phyloP scores from a whole-genome alignment of 37 sponge, comb jelly and placozoan genomes.

The Oscarella lobularis region DNA sequence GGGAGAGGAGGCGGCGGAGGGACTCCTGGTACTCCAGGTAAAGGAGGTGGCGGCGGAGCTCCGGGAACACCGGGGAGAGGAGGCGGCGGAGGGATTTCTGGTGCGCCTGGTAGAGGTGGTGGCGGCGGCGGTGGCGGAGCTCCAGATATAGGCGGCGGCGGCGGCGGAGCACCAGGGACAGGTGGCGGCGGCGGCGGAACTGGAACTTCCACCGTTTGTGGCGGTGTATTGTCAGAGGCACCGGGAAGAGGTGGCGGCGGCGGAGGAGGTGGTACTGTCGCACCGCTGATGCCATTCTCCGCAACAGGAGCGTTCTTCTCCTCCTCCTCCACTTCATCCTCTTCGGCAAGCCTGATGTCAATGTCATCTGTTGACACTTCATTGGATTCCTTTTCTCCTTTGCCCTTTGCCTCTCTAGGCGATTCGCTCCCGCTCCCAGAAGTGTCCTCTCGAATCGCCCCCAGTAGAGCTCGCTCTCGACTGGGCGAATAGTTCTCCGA shows the following conservation, averaged over 20 bases:
- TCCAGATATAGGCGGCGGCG: not conserved
- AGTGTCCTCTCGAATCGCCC: too few species aligned
- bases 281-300: too few species aligned
- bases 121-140: not conserved
- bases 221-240: not conserved
- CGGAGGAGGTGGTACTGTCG: not conserved
- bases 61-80: not conserved
- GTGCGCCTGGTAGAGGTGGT: not conserved
- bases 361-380: too few species aligned
- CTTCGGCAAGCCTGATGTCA: too few species aligned
- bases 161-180: not conserved
- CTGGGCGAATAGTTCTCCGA: too few species aligned
- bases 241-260: not conserved
- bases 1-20: slow-evolving; percentile 3
- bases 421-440: too few species aligned
- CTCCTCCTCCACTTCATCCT: too few species aligned
- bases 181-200: not conserved
- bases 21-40: not conserved
- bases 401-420: too few species aligned
- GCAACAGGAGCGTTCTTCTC: too few species aligned
- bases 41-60: not conserved
- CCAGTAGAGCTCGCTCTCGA: too few species aligned
- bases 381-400: too few species aligned
- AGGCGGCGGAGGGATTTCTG: not conserved
- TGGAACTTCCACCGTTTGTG: too few species aligned